A percentile compares a stretch with the other conserved stretches of the same genome.
These are phyloP conservation scores for Tokudaia tokunoshimensis DNA, from an alignment of 2,797 vertebrate genomes.

Conservation along the genomic window DNA sequence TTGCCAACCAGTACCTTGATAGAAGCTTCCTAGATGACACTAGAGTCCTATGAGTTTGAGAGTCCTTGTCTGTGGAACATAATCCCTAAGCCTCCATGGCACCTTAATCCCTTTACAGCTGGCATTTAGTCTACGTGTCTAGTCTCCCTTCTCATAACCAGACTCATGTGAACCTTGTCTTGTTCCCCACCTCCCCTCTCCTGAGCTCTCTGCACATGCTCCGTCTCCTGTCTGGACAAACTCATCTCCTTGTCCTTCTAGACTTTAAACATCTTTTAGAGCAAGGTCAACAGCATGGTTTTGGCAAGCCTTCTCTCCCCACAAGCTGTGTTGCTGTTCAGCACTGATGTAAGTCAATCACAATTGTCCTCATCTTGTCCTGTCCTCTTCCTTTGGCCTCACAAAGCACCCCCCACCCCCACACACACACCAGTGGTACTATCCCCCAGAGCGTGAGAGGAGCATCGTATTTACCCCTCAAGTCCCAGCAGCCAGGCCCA, in stretches of 20 bases:
- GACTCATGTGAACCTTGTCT: neutral
- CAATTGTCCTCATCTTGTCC: neutral
- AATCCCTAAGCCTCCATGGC: neutral
- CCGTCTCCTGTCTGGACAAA: neutral
- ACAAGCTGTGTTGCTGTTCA: neutral
- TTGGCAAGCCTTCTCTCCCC: neutral
- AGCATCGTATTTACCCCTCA: neutral
- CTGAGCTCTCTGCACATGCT: accelerated
- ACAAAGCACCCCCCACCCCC: neutral
- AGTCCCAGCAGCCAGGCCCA: neutral
- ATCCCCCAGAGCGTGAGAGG: neutral
- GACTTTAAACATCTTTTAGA: neutral
- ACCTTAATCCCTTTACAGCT: neutral
- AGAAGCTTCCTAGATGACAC: neutral
- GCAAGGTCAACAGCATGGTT: neutral
- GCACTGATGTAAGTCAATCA: neutral
- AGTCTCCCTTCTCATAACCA: neutral
- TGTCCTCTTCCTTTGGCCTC: neutral
- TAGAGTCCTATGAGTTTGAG: neutral
- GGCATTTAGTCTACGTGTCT: neutral
- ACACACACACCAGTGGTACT: neutral
- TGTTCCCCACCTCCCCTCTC: neutral
- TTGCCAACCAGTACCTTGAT: neutral
- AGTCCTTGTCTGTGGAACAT: neutral
- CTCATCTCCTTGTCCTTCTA: neutral